A percentile compares a stretch with the other conserved stretches of the same genome.
Conservation (phyloP, 2,113 vertebrate genomes). For the Paralichthys olivaceus region DNA sequence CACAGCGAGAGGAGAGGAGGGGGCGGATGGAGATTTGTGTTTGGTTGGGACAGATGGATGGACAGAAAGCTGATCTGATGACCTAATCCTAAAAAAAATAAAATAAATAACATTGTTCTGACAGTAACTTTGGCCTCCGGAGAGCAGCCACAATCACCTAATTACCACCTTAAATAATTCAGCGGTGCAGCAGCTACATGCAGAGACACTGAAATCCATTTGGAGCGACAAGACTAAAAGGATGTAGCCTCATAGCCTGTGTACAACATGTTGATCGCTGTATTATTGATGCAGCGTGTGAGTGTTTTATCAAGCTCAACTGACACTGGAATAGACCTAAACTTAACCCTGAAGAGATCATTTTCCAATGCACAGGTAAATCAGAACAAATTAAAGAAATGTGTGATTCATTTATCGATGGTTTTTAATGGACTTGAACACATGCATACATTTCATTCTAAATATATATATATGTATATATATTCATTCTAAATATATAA, state of each 20-base stretch:
- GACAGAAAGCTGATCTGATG: slow-evolving; percentile 32
- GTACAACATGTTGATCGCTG: slow-evolving; percentile 54
- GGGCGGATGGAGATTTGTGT: background rate
- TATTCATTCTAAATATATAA: no score
- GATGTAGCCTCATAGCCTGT: slow-evolving; percentile 28
- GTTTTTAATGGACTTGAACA: no score
- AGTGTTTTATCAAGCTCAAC: slow-evolving; percentile 31
- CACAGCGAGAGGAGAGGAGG: background rate
- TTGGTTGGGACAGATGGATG: background rate
- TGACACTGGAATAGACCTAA: slow-evolving; percentile 42
- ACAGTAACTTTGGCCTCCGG: slow-evolving; percentile 12
- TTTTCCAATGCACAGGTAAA: background rate
- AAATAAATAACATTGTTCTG: background rate
- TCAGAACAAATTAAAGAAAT: background rate
- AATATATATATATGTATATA: no score
- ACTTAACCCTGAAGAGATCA: slow-evolving; percentile 20
- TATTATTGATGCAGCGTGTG: slow-evolving; percentile 61
- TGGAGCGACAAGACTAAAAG: slow-evolving; percentile 49
- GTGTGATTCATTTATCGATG: no score
- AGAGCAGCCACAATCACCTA: slow-evolving; percentile 43
- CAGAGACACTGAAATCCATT: slow-evolving; percentile 58
- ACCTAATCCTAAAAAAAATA: slow-evolving; percentile 7
- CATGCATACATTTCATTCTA: no score
- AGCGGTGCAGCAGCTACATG: slow-evolving; percentile 25
- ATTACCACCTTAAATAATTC: slow-evolving; percentile 62